Evolutionary conservation across 2,888 invertebrate species (phyloP), one percentile per base, ranked within the genome.

Genomic region (Cyclophora albipunctata): DNA sequence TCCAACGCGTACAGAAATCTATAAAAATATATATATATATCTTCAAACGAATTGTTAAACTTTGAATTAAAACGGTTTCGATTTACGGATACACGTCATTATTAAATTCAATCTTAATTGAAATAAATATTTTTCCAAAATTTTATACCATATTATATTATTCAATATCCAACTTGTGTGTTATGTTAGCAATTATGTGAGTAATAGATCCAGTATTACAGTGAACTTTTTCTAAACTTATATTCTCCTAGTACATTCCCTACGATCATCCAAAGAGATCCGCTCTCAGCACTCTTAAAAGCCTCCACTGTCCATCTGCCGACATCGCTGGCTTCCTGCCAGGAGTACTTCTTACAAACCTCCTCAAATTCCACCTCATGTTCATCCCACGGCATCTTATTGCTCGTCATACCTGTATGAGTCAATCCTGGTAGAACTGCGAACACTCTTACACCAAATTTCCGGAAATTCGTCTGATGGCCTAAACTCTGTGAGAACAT

Each of bases 401-500:
- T 46, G 1, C 33, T 34, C 33, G 50, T 49, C 44, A 59, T 34
- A 3, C 40, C 3, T 3, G 56, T 50, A 5, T 46, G 1, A 20
- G 58, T 59, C 20, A 47, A 51, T 33, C 58, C 58, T 7, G 58
- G 58, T 7, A 49, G 54, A 35, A 89, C 59, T 1, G 78, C 78
- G 33, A 86, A 67, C 34, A 89, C 75, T 45, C 85, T 79, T 3
- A 90, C 86, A 2, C 86, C 84, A 3, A 78, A 82, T 46, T 75
- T 71, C 4, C 77, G 73, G 49, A 64, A 83, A 53, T 89, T 85
- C 45, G 66, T 73, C 56, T 63, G 63, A 62, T 78, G 60, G 59
- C 89, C 67, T 71, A 86, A 46, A 4, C 85, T 82, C 50, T 78
- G 77, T 37, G 81, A 78, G 47, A 90, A 71, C 7, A 89, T 90